These are phyloP conservation scores for Oreocharis arfaki DNA, from an alignment of 2,113 vertebrate genomes.

Conservation along the genomic window DNA sequence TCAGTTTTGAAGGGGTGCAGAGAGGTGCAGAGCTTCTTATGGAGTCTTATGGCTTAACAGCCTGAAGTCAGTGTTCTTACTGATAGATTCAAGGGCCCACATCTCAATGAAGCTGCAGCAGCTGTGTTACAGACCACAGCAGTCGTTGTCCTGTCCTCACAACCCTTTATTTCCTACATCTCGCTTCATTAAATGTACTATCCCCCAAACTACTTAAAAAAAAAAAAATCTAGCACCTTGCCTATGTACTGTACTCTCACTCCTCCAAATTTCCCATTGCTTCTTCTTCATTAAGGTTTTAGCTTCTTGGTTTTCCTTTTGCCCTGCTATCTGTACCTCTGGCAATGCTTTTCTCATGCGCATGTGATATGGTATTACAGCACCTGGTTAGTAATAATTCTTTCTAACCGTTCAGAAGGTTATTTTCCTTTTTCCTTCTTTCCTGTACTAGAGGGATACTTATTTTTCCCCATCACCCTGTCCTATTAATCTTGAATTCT, in stretches of 20 bases:
- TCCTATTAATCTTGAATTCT: neutral
- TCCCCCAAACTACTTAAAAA: neutral
- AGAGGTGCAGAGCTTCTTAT: neutral
- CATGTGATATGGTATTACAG: neutral
- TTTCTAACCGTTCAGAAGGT: neutral
- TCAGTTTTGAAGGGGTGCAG: neutral
- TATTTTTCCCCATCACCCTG: neutral
- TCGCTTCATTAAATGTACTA: neutral
- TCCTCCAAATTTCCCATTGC: neutral
- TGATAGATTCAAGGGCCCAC: neutral
- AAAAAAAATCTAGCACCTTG: neutral
- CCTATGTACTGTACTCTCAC: neutral
- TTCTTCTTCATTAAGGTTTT: neutral
- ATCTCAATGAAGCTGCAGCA: neutral
- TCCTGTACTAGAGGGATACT: neutral
- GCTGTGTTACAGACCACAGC: neutral
- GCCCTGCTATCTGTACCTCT: neutral
- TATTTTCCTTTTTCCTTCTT: neutral
- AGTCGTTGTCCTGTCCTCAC: neutral
- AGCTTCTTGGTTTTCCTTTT: neutral
- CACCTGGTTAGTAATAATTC: neutral
- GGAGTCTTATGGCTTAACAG: neutral
- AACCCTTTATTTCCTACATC: neutral
- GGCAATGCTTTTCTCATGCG: neutral
- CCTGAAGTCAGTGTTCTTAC: neutral